Base-by-base conservation (phyloP, 2,113 vertebrate species). In the Herpailurus yagouaroundi region DNA sequence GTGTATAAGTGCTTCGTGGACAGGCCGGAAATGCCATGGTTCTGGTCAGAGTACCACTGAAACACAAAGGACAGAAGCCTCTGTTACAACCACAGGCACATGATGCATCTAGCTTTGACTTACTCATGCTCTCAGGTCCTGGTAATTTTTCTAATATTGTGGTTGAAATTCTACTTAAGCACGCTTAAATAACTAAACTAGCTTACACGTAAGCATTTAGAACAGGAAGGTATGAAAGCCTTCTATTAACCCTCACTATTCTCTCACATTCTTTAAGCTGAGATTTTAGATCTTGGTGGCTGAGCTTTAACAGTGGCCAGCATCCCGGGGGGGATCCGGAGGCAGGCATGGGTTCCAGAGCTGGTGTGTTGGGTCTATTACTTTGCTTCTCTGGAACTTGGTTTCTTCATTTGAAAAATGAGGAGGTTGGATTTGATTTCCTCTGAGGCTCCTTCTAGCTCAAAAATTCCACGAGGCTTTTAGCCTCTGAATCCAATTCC, bases 1-100 rank as follows among this genome's bases (percentile, higher is more conserved):
- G 90, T 99, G 97, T 99, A 99, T 41, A 99, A 98, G 86, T 99
- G 99, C 79, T 98, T 99, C 25, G 95, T 98, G 94, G 99, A 99
- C 60, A 99, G 98, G 80, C 99, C 99, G 5, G 98, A 98, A 66
- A 99, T 98, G 48, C 95, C 95, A 9, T 99, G 99, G 97, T 99
- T 99, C 98, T 99, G 99, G 98, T 99, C 99, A 0, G 99, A 99
- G 97, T 99, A 99, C 99, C 99, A 99, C 99, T 99, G 99, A 96
- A 99, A 99, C 79, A 95, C 63, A 97, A 97, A 92, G 29, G 19
- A 91, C 66, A 84, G 68, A 98, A 81, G 0, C 2, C 27, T 38
- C 38, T 7, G 13, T 94, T 71, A 96, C 55, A 97, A 19, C 64
- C 55, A 10, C 12, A 80, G 73, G 7, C 23, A n/a, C 6, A 16